Percentiles rank a stretch among this genome's conserved stretches.
Evolutionary conservation across 2,888 invertebrate genomes (phyloP).

Genomic region (Drosophila nigritarsus): DNA sequence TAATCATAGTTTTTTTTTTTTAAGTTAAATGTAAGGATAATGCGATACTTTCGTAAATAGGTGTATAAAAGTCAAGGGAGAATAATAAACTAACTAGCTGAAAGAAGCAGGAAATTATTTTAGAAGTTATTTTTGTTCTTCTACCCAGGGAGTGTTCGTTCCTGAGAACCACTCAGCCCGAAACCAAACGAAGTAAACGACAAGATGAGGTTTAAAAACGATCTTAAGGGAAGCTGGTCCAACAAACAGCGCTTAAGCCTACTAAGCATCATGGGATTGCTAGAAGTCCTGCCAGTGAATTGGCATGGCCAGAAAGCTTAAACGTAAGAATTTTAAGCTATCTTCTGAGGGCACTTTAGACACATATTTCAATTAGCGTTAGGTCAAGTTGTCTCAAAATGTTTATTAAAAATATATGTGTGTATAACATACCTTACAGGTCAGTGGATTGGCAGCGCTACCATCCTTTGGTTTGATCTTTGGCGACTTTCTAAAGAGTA

Average conservation of each 20-base stretch:
- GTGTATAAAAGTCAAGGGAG: not conserved
- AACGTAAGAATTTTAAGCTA: not conserved
- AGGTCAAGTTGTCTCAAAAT: not conserved
- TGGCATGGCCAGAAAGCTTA: not conserved
- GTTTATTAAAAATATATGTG: not conserved
- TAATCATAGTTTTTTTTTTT: not conserved
- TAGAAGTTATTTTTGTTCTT: not conserved
- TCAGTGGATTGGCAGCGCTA: constrained; percentile 88
- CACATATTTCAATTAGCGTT: not conserved
- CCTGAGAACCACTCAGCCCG: not conserved
- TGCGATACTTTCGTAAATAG: not conserved
- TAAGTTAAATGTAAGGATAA: not conserved
- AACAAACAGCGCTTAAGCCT: too few species aligned
- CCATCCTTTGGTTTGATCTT: constrained; percentile 90
- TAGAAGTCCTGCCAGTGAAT: not conserved
- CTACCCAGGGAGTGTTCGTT: not conserved
- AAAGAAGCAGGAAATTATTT: not conserved
- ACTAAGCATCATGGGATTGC: too few species aligned
- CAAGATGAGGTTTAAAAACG: not conserved
- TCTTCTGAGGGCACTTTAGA: not conserved
- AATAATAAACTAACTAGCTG: not conserved
- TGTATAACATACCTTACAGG: constrained; percentile 85
- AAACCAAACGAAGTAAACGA: not conserved
- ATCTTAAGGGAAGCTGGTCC: not conserved
- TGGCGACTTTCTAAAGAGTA: constrained; percentile 88